These are phyloP conservation scores for Mesorhabditis spiculigera DNA, from an alignment of 2,888 invertebrate genomes.

Conservation along the genomic window DNA sequence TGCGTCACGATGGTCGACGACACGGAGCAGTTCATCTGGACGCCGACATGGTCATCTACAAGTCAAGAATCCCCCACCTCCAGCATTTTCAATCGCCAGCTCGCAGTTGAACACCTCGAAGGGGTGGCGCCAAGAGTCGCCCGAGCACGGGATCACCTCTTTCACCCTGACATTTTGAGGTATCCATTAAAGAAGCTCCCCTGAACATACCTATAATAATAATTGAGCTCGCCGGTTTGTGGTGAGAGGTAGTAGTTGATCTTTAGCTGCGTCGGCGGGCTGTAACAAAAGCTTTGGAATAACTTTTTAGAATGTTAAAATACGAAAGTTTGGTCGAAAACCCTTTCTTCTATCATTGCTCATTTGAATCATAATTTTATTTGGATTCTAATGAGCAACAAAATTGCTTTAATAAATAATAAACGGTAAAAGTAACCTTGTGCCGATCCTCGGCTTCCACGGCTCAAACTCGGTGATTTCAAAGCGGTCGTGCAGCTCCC, in stretches of 20 bases:
- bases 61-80: slow-evolving; percentile 21
- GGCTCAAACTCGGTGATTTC: slow-evolving; percentile 28
- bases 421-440: not conserved
- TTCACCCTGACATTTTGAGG: slow-evolving; percentile 19
- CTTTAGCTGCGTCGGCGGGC: not conserved
- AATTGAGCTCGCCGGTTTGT: slow-evolving; percentile 18
- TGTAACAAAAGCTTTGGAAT: not conserved
- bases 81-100: slow-evolving; percentile 32
- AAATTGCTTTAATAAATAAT: too few relatives aligned
- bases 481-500: slow-evolving; percentile 49
- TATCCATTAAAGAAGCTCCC: not conserved
- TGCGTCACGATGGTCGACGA: slow-evolving; percentile 15
- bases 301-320: too few relatives aligned
- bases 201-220: slow-evolving; percentile 18
- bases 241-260: slow-evolving; percentile 9
- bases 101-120: slow-evolving; percentile 46
- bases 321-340: too few relatives aligned
- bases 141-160: slow-evolving; percentile 28
- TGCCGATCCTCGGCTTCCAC: slow-evolving; percentile 22
- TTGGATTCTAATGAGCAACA: too few relatives aligned
- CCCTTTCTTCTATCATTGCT: too few relatives aligned
- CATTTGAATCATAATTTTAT: too few relatives aligned
- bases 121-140: slow-evolving; percentile 49
- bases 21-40: slow-evolving; percentile 12
- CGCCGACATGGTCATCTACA: not conserved